Percentiles rank a stretch among this genome's conserved stretches.
phyloP scores from a whole-genome alignment of 2,113 vertebrate genomes.

The Paracyprichromis sp. region DNA sequence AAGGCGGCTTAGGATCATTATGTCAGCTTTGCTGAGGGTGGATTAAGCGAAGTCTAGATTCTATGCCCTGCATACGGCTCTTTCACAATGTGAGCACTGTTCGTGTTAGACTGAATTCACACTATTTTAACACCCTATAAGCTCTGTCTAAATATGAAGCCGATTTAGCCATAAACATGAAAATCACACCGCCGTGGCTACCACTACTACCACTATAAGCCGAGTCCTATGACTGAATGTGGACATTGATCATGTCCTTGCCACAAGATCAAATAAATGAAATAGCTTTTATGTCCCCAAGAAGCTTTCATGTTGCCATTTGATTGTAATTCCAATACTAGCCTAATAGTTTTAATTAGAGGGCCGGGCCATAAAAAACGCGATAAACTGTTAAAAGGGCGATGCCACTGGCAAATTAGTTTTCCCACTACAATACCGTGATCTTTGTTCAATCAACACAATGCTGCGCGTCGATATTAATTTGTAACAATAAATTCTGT shows the following conservation, averaged over 20 bases:
- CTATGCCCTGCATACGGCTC: constrained; percentile 84
- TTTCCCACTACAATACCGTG: constrained; percentile 1
- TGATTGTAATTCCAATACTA: constrained; percentile 43
- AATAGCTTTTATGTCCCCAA: constrained; percentile 50
- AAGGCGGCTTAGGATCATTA: constrained; percentile 97
- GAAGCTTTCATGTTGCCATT: constrained; percentile 49
- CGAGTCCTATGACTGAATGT: constrained; percentile 77
- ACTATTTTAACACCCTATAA: constrained; percentile 93
- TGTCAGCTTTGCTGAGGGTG: constrained; percentile 95
- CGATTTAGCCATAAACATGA: constrained; percentile 85
- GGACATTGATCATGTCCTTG: constrained; percentile 66
- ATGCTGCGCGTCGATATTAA: constrained; percentile 44
- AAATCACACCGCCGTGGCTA: constrained; percentile 89
- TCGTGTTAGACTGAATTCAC: constrained; percentile 86
- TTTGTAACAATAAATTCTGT: constrained; percentile 24
- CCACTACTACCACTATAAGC: constrained; percentile 77
- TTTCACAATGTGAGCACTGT: constrained; percentile 89
- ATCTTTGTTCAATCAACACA: constrained; percentile 52
- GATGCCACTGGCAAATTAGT: constrained; percentile 13
- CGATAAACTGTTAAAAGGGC: constrained; percentile 13
- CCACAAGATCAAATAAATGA: constrained; percentile 45
- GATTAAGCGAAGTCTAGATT: constrained; percentile 91
- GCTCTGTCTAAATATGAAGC: constrained; percentile 90
- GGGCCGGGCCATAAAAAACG: background rate
- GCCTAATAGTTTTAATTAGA: constrained; percentile 42